phyloP scores from a whole-genome alignment of 2,797 vertebrate species.

The Pampus argenteus region DNA sequence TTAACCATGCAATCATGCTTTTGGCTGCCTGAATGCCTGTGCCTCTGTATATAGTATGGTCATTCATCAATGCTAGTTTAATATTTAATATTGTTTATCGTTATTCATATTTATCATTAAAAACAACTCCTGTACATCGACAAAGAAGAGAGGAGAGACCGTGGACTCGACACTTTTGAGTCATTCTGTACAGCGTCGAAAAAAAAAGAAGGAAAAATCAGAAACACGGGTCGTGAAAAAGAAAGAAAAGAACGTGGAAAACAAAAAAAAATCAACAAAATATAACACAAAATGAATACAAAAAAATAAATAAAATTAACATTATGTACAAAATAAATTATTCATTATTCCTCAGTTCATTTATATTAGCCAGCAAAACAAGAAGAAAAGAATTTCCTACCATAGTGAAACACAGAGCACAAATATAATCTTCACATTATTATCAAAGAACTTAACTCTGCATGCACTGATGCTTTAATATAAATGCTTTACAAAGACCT shows the following conservation, averaged over 20 bases:
- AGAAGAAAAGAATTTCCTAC: slow-evolving; percentile 68
- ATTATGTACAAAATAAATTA: slow-evolving; percentile 80
- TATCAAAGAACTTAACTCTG: slow-evolving; percentile 86
- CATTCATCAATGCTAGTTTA: slow-evolving; percentile 80
- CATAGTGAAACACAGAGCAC: slow-evolving; percentile 84
- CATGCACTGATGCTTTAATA: slow-evolving; percentile 85
- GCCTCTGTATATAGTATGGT: slow-evolving; percentile 82
- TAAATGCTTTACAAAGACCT: slow-evolving; percentile 84
- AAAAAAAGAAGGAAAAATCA: slow-evolving; percentile 17
- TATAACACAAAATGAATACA: slow-evolving; percentile 69
- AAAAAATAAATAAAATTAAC: slow-evolving; percentile 76
- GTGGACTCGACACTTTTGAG: slow-evolving; percentile 69
- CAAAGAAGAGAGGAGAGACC: slow-evolving; percentile 71
- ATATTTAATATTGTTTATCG: slow-evolving; percentile 73
- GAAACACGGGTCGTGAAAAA: slow-evolving; percentile 62
- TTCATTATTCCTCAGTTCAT: slow-evolving; percentile 74
- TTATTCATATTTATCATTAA: slow-evolving; percentile 74
- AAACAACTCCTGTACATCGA: slow-evolving; percentile 84
- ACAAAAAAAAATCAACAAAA: slow-evolving; percentile 11
- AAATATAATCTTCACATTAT: slow-evolving; percentile 84
- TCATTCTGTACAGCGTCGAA: slow-evolving; percentile 78
- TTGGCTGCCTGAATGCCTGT: slow-evolving; percentile 79
- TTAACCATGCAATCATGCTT: slow-evolving; percentile 88
- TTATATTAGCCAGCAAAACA: slow-evolving; percentile 76
- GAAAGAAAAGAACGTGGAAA: slow-evolving; percentile 8